Evolutionary conservation across 2,888 invertebrate genomes (phyloP).

Genomic region (Deilephila elpenor): DNA sequence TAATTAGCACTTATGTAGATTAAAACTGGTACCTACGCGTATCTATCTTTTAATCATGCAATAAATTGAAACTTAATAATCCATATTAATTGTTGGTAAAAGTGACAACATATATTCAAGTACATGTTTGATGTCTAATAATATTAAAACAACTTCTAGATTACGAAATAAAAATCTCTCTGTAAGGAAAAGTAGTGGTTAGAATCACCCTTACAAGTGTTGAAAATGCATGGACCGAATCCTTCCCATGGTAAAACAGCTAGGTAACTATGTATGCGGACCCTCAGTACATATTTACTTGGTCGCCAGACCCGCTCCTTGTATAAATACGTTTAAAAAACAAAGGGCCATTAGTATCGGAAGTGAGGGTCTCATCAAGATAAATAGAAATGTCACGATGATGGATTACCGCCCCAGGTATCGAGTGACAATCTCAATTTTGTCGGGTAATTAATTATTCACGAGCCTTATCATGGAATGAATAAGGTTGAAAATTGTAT

Average conservation of each 20-base stretch:
- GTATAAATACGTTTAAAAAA: conserved; percentile 55
- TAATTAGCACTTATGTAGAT: too few species aligned
- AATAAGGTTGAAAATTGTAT: conserved; percentile 52
- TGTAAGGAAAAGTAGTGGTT: too few species aligned
- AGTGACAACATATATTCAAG: too few species aligned
- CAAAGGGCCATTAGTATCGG: conserved; percentile 73
- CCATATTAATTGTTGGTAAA: too few species aligned
- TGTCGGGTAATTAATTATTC: neutral
- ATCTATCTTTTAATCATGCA: too few species aligned
- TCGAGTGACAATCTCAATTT: neutral
- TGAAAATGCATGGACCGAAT: neutral
- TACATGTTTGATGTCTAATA: too few species aligned
- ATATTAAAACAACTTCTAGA: too few species aligned
- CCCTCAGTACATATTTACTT: conserved; percentile 26
- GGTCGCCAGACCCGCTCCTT: conserved; percentile 33
- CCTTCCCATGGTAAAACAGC: neutral
- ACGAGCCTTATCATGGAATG: neutral
- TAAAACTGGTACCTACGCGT: too few species aligned
- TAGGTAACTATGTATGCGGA: conserved; percentile 28
- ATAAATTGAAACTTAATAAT: too few species aligned
- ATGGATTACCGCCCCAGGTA: conserved; percentile 73
- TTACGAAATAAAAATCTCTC: too few species aligned
- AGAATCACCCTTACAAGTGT: neutral
- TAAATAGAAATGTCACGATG: conserved; percentile 82
- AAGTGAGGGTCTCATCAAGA: conserved; percentile 79